Conservation (phyloP, 2,888 invertebrate genomes). For the Nymphalis polychloros region DNA sequence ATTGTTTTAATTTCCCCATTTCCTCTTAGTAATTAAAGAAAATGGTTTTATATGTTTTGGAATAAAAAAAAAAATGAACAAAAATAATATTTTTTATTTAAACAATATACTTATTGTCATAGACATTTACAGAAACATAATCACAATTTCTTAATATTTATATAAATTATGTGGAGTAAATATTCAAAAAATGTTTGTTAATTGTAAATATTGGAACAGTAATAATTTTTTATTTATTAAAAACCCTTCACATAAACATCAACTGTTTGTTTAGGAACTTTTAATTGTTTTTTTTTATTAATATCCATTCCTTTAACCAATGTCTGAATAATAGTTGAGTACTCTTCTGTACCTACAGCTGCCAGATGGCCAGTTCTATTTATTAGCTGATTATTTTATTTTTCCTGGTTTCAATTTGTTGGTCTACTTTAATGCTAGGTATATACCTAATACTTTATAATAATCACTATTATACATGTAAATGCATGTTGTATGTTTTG, state of each 20-base stretch:
- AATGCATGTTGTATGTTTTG: background rate
- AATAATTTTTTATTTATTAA: background rate
- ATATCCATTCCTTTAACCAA: too few relatives aligned
- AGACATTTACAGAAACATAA: conserved; percentile 2
- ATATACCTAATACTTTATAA: background rate
- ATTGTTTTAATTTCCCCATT: background rate
- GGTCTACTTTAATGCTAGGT: too few relatives aligned
- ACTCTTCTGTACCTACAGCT: too few relatives aligned
- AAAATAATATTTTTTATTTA: conserved; percentile 2
- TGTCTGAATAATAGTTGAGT: too few relatives aligned
- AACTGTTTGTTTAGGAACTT: too few relatives aligned
- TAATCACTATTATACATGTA: background rate
- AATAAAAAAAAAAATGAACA: background rate
- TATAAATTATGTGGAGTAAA: background rate
- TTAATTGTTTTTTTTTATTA: too few relatives aligned
- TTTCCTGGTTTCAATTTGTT: too few relatives aligned
- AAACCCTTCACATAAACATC: background rate
- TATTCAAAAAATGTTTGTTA: background rate
- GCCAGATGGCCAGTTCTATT: too few relatives aligned
- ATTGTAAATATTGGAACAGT: background rate
- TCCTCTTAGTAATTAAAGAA: background rate
- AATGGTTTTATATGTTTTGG: too few relatives aligned
- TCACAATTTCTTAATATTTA: background rate
- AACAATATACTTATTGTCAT: conserved; percentile 4
- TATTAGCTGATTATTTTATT: too few relatives aligned